These are phyloP conservation scores for Tupaia chinensis DNA, from an alignment of 2,113 vertebrate species.

Conservation along the genomic window DNA sequence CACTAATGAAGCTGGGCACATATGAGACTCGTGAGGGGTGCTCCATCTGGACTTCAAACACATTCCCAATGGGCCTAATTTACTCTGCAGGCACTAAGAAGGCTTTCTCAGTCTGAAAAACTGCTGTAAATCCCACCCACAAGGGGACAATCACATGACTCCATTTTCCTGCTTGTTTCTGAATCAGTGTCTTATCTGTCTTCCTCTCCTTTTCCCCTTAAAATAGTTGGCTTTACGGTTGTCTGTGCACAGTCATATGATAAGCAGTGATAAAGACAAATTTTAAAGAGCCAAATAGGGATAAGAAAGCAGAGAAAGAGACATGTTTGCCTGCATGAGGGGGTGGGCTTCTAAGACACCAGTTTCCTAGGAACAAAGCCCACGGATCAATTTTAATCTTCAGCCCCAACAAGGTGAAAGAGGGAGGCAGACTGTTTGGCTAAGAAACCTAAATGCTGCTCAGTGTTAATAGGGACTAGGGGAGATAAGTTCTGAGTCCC, in stretches of 20 bases:
- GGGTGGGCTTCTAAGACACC: slow-evolving; percentile 24
- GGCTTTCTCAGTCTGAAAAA: background rate
- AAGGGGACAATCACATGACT: slow-evolving; percentile 64
- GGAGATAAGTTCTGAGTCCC: background rate
- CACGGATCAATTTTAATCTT: slow-evolving; percentile 47
- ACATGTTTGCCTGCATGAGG: background rate
- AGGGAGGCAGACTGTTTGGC: background rate
- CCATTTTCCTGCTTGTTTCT: slow-evolving; percentile 69
- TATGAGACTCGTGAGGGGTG: fast-evolving
- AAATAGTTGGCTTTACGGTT: slow-evolving; percentile 71
- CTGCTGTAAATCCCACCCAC: slow-evolving; percentile 30
- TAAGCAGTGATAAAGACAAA: slow-evolving; percentile 74
- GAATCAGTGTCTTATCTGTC: slow-evolving; percentile 81
- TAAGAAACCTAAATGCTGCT: slow-evolving; percentile 13
- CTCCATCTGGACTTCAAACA: background rate
- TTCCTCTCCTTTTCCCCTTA: slow-evolving; percentile 78
- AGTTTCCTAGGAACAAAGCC: slow-evolving; percentile 66
- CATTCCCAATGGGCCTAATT: background rate
- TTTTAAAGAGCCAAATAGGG: slow-evolving; percentile 65
- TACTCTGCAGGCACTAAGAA: background rate
- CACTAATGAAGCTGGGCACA: background rate
- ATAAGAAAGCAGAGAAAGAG: slow-evolving; percentile 53
- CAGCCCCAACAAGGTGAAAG: background rate
- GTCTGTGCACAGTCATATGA: slow-evolving; percentile 78
- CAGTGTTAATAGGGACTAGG: background rate